phyloP scores from a whole-genome alignment of 2,888 invertebrate genomes.

The Cheiracanthium punctorium region DNA sequence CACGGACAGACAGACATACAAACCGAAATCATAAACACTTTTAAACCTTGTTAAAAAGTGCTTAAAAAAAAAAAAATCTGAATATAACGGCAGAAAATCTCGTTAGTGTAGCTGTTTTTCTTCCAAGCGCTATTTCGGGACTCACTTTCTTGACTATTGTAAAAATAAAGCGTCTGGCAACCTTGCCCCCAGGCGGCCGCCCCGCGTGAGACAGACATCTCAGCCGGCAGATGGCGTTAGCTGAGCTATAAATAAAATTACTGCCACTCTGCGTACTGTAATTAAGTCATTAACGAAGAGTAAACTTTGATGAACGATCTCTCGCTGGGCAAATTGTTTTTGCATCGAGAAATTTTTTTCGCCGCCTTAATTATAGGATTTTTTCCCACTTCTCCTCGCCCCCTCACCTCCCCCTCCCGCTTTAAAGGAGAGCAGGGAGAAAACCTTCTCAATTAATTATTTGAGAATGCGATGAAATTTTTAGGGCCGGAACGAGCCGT shows the following conservation, averaged over 20 bases:
- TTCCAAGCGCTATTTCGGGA: too few species aligned
- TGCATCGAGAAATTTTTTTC: constrained; percentile 39
- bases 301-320: constrained; percentile 65
- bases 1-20: too few species aligned
- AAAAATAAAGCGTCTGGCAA: too few species aligned
- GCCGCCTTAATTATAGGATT: constrained; percentile 47
- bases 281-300: constrained; percentile 66
- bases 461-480: constrained; percentile 64
- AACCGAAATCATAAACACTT: too few species aligned
- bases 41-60: too few species aligned
- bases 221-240: constrained; percentile 64
- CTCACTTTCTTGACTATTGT: too few species aligned
- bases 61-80: too few species aligned
- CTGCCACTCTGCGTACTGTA: constrained; percentile 59
- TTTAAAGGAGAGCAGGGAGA: constrained; percentile 21
- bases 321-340: constrained; percentile 60
- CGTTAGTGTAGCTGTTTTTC: too few species aligned
- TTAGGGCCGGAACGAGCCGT: constrained; percentile 51
- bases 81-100: too few species aligned
- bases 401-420: background rate
- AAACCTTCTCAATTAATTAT: constrained; percentile 63
- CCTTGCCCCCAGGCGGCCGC: constrained; percentile 36
- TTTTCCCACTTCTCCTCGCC: background rate
- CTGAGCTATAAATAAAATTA: constrained; percentile 63
- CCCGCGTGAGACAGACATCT: background rate